phyloP scores from a whole-genome alignment of 2,888 invertebrate genomes.

The Cenopis cana region DNA sequence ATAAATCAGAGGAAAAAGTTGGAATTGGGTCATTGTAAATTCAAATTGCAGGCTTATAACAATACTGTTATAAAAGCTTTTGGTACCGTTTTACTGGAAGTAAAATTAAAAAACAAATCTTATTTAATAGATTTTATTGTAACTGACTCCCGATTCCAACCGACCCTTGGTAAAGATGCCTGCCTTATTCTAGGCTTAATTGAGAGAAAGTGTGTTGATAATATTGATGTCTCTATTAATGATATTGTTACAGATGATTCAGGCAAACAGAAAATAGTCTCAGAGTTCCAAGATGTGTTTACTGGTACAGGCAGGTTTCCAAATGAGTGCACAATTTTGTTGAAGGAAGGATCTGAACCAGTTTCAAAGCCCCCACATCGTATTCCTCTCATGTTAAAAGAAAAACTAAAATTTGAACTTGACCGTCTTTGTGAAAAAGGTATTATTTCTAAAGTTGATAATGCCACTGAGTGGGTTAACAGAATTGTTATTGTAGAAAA shows the following conservation, averaged over 20 bases:
- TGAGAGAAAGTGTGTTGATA: slow-evolving; percentile 49
- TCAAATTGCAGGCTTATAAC: too few species aligned
- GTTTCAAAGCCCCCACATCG: slow-evolving; percentile 18
- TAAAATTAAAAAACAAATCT: too few species aligned
- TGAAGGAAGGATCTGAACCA: slow-evolving; percentile 23
- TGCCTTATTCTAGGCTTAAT: slow-evolving; percentile 11
- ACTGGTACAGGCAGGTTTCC: slow-evolving; percentile 24
- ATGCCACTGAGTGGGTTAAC: slow-evolving; percentile 36
- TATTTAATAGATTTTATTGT: slow-evolving; percentile 6
- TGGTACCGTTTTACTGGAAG: too few species aligned
- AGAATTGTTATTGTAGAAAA: slow-evolving; percentile 37
- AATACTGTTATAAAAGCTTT: too few species aligned
- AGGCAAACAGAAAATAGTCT: background rate
- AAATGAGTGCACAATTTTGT: slow-evolving; percentile 10
- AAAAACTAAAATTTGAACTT: slow-evolving; percentile 19
- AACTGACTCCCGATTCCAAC: slow-evolving; percentile 6
- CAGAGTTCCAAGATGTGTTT: slow-evolving; percentile 18
- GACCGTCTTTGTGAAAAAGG: slow-evolving; percentile 20
- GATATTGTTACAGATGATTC: slow-evolving; percentile 16
- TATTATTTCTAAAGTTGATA: slow-evolving; percentile 34
- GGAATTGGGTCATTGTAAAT: too few species aligned
- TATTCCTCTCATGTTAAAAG: slow-evolving; percentile 23
- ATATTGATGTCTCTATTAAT: background rate
- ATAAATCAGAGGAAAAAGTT: too few species aligned
- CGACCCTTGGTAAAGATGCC: slow-evolving; percentile 14